Evolutionary conservation across 2,888 invertebrate genomes (phyloP).

Genomic region (Parochlus steinenii): DNA sequence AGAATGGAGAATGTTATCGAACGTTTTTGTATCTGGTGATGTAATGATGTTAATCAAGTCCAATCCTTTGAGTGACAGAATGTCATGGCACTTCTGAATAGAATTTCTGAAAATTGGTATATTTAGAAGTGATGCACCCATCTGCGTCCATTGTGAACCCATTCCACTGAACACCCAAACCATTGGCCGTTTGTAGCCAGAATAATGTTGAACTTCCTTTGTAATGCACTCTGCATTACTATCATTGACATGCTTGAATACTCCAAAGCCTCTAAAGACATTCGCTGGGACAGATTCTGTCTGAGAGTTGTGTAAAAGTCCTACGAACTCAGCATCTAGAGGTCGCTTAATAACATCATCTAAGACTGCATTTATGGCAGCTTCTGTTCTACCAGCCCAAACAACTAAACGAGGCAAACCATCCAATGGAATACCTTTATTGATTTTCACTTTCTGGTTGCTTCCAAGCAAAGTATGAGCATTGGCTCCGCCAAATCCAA

Average conservation of each 20-base stretch:
- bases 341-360: constrained; percentile 38
- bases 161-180: constrained; percentile 58
- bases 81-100: constrained; percentile 44
- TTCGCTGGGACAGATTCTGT: constrained; percentile 37
- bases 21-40: constrained; percentile 41
- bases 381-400: constrained; percentile 56
- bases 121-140: constrained; percentile 53
- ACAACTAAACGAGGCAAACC: constrained; percentile 48
- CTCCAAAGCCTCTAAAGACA: constrained; percentile 49
- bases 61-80: constrained; percentile 43
- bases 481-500: constrained; percentile 76
- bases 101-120: constrained; percentile 51
- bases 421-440: constrained; percentile 38
- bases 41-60: constrained; percentile 46
- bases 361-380: constrained; percentile 43
- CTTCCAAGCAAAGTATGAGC: constrained; percentile 21
- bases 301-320: constrained; percentile 37
- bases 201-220: neutral
- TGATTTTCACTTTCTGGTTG: constrained; percentile 18
- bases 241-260: constrained; percentile 25
- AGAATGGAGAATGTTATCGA: constrained; percentile 50
- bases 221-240: constrained; percentile 1
- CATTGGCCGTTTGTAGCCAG: neutral
- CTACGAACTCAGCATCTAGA: constrained; percentile 37
- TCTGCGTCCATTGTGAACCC: constrained; percentile 69